A percentile compares a stretch with the other conserved stretches of the same genome.
These are phyloP conservation scores for Centropristis striata DNA, from an alignment of 2,113 vertebrate species.

Conservation along the genomic window DNA sequence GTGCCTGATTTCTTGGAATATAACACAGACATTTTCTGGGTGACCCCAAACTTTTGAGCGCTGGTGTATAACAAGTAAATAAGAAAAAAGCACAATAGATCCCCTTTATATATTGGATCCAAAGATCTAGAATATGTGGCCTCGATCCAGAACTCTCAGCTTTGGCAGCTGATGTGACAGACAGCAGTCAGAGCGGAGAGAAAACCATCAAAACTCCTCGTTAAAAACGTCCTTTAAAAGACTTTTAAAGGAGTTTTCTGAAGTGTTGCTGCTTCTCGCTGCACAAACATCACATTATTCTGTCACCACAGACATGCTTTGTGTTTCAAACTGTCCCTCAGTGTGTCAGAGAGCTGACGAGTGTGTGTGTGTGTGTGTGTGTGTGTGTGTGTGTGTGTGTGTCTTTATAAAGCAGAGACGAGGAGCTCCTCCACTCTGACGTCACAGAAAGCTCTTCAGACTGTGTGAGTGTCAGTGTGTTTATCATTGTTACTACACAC, in stretches of 20 bases:
- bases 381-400: conserved; percentile 1
- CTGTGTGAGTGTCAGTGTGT: background rate
- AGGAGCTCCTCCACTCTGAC: conserved; percentile 25
- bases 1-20: too few relatives aligned
- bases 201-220: too few relatives aligned
- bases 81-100: too few relatives aligned
- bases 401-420: background rate
- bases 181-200: too few relatives aligned
- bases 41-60: too few relatives aligned
- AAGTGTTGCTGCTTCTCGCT: background rate
- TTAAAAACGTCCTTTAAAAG: background rate
- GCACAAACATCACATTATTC: conserved; percentile 12
- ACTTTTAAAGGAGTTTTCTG: background rate
- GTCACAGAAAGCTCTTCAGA: conserved; percentile 16
- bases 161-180: too few relatives aligned
- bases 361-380: background rate
- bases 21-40: too few relatives aligned
- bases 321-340: conserved; percentile 24
- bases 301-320: conserved; percentile 38
- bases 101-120: too few relatives aligned
- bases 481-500: background rate
- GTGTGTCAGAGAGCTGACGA: conserved; percentile 30
- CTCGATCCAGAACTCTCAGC: too few relatives aligned
- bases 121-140: too few relatives aligned
- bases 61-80: too few relatives aligned